Conservation (phyloP, 2,888 invertebrate species). For the Ferdinandea cuprea region DNA sequence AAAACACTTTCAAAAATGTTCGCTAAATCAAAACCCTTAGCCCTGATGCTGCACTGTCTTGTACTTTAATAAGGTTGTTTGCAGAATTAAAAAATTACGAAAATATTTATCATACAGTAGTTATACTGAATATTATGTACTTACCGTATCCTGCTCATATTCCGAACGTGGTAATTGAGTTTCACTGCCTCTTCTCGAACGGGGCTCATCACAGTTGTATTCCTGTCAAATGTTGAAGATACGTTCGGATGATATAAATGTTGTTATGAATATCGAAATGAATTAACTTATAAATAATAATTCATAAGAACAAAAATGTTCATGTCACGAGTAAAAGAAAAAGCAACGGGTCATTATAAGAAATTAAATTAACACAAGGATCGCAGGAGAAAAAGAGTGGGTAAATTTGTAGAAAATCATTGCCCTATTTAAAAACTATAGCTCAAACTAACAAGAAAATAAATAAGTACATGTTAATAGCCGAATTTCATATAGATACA, state of each 20-base stretch:
- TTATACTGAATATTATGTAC: constrained; percentile 66
- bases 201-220: constrained; percentile 83
- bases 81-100: constrained; percentile 4
- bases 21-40: no score
- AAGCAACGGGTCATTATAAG: constrained; percentile 40
- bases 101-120: neutral
- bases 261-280: constrained; percentile 27
- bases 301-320: constrained; percentile 34
- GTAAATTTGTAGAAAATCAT: neutral
- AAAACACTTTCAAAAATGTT: no score
- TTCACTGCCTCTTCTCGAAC: constrained; percentile 83
- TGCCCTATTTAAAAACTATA: constrained; percentile 21
- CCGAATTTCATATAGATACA: constrained; percentile 46
- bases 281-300: constrained; percentile 12
- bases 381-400: constrained; percentile 67
- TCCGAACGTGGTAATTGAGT: constrained; percentile 82
- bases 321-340: constrained; percentile 30
- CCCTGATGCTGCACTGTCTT: neutral
- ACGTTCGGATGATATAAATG: constrained; percentile 72
- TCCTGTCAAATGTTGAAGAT: constrained; percentile 79
- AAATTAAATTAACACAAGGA: constrained; percentile 50
- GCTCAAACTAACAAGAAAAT: constrained; percentile 26
- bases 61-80: constrained; percentile 21
- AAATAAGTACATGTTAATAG: constrained; percentile 41
- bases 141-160: constrained; percentile 83